A percentile compares a stretch with the other conserved stretches of the same genome.
Conservation (phyloP, 2,888 invertebrate genomes). For the Frankliniella fusca region DNA sequence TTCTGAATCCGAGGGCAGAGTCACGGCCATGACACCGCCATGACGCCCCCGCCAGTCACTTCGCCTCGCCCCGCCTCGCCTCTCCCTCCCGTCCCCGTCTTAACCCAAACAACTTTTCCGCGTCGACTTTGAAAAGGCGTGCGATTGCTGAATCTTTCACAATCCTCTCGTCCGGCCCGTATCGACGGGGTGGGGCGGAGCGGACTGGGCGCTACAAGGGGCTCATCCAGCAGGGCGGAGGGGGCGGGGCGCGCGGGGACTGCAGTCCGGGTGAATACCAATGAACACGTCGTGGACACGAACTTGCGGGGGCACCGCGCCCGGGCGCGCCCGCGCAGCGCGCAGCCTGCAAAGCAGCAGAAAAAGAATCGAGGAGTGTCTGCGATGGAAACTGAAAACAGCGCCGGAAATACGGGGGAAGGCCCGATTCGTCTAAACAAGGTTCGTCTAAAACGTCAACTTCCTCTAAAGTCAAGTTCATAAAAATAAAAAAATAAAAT, state of each 20-base stretch:
- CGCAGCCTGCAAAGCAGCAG: not conserved
- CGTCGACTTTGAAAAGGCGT: constrained; percentile 14
- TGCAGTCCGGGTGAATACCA: not conserved
- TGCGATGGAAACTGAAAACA: too few species aligned
- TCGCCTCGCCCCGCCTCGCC: too few species aligned
- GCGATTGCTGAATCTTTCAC: not conserved
- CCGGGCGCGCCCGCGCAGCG: not conserved
- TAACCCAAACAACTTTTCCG: not conserved
- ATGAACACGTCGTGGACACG: not conserved
- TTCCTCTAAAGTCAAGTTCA: too few species aligned
- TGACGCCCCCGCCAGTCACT: too few species aligned
- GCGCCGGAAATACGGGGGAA: too few species aligned
- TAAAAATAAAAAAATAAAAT: too few species aligned
- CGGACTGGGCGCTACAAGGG: not conserved
- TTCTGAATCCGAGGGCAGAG: too few species aligned
- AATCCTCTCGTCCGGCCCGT: not conserved
- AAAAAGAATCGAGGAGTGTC: not conserved
- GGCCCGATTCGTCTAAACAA: too few species aligned
- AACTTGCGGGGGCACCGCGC: not conserved
- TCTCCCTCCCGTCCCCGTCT: too few species aligned
- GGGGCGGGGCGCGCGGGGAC: not conserved
- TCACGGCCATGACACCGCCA: too few species aligned
- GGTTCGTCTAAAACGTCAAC: too few species aligned
- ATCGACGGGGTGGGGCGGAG: not conserved
- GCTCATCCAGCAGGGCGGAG: not conserved